phyloP scores from a whole-genome alignment of 2,888 invertebrate genomes.

The Chorisops tibialis region DNA sequence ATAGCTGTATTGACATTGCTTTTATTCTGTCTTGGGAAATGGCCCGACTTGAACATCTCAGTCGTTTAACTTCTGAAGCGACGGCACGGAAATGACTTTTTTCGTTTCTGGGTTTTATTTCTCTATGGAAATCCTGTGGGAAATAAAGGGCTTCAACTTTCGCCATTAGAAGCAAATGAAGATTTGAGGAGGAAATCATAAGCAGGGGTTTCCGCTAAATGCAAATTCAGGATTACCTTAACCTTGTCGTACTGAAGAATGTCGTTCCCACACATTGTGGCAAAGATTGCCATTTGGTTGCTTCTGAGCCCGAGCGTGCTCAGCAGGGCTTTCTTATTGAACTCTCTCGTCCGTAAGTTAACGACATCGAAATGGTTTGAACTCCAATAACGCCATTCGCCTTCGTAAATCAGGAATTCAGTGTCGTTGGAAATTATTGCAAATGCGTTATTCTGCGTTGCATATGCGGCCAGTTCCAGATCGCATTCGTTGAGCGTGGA shows the following conservation, averaged over 20 bases:
- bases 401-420: conserved; percentile 33
- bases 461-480: conserved; percentile 29
- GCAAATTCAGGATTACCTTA: background rate
- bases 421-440: conserved; percentile 32
- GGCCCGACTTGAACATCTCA: background rate
- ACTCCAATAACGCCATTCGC: conserved; percentile 29
- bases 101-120: background rate
- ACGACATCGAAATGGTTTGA: conserved; percentile 18
- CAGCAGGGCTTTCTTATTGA: conserved; percentile 21
- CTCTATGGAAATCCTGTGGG: too few relatives aligned
- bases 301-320: background rate
- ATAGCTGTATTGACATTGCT: background rate
- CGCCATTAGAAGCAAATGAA: background rate
- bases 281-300: conserved; percentile 26
- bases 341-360: conserved; percentile 25
- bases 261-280: conserved; percentile 32
- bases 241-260: conserved; percentile 14
- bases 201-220: background rate
- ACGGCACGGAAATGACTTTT: background rate
- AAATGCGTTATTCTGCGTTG: conserved; percentile 24
- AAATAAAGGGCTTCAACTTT: background rate
- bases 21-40: background rate
- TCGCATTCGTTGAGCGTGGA: conserved; percentile 30
- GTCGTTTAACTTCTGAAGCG: background rate
- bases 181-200: background rate